Evolutionary conservation across 1,140 invertebrate genomes (phyloP), one percentile per base, ranked within the genome.

Genomic region (Drosophila teissieri): DNA sequence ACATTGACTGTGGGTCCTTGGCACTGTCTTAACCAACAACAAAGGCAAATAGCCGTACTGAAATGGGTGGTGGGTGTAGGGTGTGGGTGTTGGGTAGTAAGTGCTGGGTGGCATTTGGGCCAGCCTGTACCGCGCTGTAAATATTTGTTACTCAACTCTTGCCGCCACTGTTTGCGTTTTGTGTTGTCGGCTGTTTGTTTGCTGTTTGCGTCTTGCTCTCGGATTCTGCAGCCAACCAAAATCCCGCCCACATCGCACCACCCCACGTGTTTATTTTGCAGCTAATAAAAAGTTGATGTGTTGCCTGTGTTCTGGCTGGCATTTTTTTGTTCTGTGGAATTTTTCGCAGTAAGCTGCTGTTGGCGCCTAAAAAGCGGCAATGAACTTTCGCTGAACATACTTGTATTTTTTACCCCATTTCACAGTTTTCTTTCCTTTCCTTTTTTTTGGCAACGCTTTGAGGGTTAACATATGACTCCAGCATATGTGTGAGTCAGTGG

Each of bases 71-170:
- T 48, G 45, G 19, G 4, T 19, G 44, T 1, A 11, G 19, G 44
- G 12, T 36, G 11, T 6, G 14, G 34, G 0, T 1, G 40, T 15
- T 14, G 4, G 70, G 27, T 6, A 6, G 27, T 27, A 3, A n/a
- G 27, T 27, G 27, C 27, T 31, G 11, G 15, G 22, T 27, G 48
- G 45, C 39, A 34, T 40, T 67, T 17, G 69, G 19, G 37, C 22
- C 36, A 36, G 62, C 31, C 42, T 68, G 61, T 37, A 65, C 49
- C 64, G 76, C 54, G 79, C 45, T 82, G 83, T 83, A 88, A 88
- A 88, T 88, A 88, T 88, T 88, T 88, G 83, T 88, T 82, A 80
- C 79, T 82, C 75, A 83, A 88, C 83, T 88, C 83, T 88, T 88
- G 76, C 75, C 83, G 63, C 61, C 69, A 39, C 70, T 88, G 72